Evolutionary conservation across 2,888 invertebrate species (phyloP).

Genomic region (Ochropleura leucogaster): DNA sequence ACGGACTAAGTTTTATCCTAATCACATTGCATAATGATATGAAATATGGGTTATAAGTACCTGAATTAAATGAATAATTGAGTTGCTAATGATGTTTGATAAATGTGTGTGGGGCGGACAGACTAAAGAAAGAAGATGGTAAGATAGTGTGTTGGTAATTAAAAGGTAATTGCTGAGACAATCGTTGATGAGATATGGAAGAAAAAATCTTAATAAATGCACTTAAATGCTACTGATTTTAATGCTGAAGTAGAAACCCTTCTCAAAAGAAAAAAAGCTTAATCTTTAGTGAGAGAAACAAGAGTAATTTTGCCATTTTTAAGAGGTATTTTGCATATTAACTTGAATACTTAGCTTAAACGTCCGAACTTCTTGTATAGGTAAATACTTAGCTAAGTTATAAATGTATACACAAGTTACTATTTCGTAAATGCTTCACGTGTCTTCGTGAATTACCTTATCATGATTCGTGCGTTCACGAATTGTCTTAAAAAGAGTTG

Average conservation of each 20-base stretch:
- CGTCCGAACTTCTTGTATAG: not conserved
- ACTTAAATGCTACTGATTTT: no score
- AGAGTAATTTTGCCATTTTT: not conserved
- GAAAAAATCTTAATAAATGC: not conserved
- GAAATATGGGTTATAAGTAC: no score
- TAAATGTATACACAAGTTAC: not conserved
- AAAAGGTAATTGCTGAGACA: not conserved
- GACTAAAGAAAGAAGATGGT: not conserved
- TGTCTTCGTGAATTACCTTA: constrained; percentile 39
- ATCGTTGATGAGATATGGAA: not conserved
- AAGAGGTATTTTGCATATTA: not conserved
- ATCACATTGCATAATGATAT: not conserved
- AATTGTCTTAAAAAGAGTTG: constrained; percentile 33
- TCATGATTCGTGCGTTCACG: constrained; percentile 43
- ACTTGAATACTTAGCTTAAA: not conserved
- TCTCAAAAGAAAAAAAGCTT: not conserved
- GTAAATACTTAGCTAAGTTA: not conserved
- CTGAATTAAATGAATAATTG: no score
- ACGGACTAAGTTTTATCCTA: constrained; percentile 9
- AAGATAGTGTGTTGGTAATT: not conserved
- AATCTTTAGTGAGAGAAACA: not conserved
- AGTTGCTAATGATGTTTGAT: not conserved
- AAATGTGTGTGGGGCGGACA: not conserved
- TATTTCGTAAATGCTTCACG: constrained; percentile 38
- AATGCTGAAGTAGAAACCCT: not conserved